phyloP scores from a whole-genome alignment of 2,113 vertebrate species.

The Odocoileus hemionus region DNA sequence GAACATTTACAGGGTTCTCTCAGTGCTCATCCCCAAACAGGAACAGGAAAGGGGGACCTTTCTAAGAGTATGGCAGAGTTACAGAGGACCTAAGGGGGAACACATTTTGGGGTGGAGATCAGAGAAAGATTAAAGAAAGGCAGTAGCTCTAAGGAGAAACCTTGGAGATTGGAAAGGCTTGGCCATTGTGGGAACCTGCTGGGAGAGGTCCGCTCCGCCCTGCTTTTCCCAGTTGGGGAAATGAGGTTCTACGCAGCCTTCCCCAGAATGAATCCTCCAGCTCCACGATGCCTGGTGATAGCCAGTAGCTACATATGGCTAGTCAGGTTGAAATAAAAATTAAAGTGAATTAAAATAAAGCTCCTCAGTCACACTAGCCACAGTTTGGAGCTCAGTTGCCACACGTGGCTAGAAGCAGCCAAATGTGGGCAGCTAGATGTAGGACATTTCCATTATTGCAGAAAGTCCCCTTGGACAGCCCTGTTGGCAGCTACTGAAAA shows the following conservation, averaged over 20 bases:
- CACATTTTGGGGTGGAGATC: not conserved
- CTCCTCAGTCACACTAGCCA: not conserved
- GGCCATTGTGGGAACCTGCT: not conserved
- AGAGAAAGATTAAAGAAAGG: not conserved
- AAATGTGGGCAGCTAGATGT: not conserved
- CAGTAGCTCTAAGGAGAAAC: not conserved
- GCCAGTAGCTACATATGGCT: not conserved
- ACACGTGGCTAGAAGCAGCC: not conserved
- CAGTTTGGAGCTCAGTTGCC: not conserved
- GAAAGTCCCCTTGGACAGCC: not conserved
- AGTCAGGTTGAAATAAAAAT: constrained; percentile 28
- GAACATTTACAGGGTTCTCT: not conserved
- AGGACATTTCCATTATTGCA: not conserved
- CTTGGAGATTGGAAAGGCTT: not conserved
- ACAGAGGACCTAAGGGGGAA: not conserved
- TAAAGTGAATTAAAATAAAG: not conserved
- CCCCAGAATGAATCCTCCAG: not conserved
- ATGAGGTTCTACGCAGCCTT: not conserved
- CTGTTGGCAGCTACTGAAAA: not conserved
- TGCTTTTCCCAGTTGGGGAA: not conserved
- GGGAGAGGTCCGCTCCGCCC: not conserved
- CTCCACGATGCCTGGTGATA: not conserved
- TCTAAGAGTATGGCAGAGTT: not conserved
- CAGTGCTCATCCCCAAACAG: not conserved
- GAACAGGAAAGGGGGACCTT: not conserved